These are phyloP conservation scores for Acleris sparsana DNA, from an alignment of 2,888 invertebrate genomes.

Conservation along the genomic window DNA sequence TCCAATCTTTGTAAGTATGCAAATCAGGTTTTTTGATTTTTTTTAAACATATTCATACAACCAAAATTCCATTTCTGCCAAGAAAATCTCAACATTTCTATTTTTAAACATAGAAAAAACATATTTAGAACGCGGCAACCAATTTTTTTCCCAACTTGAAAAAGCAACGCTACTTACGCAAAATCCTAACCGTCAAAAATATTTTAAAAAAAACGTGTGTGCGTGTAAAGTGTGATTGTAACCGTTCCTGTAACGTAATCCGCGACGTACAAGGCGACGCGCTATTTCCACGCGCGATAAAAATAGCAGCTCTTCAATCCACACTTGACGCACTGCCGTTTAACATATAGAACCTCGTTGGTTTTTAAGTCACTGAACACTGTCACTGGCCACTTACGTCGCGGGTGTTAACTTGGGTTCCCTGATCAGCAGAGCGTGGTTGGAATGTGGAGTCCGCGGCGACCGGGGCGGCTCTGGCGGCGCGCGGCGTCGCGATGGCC, in stretches of 20 bases:
- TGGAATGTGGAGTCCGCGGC: constrained; percentile 89
- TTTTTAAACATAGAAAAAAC: too few species aligned
- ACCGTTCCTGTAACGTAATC: constrained; percentile 67
- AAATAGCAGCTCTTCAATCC: constrained; percentile 31
- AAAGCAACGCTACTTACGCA: too few species aligned
- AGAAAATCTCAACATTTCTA: too few species aligned
- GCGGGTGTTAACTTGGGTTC: constrained; percentile 79
- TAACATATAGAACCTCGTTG: constrained; percentile 14
- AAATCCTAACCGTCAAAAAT: neutral
- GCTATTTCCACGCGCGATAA: constrained; percentile 57
- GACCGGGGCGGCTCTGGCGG: constrained; percentile 86
- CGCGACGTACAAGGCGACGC: constrained; percentile 73
- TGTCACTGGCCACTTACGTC: constrained; percentile 80
- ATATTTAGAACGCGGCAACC: too few species aligned
- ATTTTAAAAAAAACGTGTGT: constrained; percentile 8
- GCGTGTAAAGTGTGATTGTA: constrained; percentile 23
- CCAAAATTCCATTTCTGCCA: too few species aligned
- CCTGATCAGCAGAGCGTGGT: constrained; percentile 81
- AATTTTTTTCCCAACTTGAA: too few species aligned
- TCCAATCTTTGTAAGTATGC: too few species aligned
- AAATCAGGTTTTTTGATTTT: too few species aligned
- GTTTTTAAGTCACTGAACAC: constrained; percentile 44
- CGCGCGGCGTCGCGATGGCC: constrained; percentile 46
- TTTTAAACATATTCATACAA: too few species aligned
- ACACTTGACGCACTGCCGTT: constrained; percentile 18